A percentile compares a stretch with the other conserved stretches of the same genome.
phyloP scores from a whole-genome alignment of 2,888 invertebrate genomes.

The Omphaloscelis lunosa region DNA sequence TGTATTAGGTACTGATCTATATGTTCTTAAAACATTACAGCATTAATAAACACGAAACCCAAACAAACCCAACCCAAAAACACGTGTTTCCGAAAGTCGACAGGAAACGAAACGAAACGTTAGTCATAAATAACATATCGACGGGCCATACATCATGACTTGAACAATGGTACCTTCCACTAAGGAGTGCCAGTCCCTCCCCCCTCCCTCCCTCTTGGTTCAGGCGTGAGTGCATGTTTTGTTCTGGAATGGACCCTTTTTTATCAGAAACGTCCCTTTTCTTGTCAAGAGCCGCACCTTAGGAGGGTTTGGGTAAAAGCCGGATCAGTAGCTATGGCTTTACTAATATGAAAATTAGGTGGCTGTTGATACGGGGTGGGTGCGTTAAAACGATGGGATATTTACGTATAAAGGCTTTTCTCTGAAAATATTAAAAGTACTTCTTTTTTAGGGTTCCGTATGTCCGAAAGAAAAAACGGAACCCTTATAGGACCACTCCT shows the following conservation, averaged over 20 bases:
- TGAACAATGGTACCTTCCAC: constrained; percentile 45
- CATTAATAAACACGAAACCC: not conserved
- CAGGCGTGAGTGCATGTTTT: constrained; percentile 58
- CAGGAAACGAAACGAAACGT: constrained; percentile 22
- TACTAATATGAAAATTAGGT: constrained; percentile 52
- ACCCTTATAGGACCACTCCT: no score
- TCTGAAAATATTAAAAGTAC: not conserved
- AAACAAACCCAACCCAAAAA: not conserved
- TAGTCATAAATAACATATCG: constrained; percentile 61
- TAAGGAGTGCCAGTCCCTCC: constrained; percentile 14
- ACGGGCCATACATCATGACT: constrained; percentile 42
- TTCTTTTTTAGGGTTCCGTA: not conserved
- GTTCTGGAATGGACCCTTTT: constrained; percentile 61
- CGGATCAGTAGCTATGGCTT: constrained; percentile 40
- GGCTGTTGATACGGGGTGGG: constrained; percentile 1
- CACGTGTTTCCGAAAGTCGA: constrained; percentile 9
- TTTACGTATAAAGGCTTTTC: not conserved
- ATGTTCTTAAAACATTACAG: not conserved
- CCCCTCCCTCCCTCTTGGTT: not conserved
- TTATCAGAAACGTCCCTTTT: constrained; percentile 62
- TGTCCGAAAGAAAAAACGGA: no score
- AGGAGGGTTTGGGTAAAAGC: constrained; percentile 29
- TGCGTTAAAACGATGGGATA: not conserved
- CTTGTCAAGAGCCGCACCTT: constrained; percentile 58
- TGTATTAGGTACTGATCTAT: not conserved